Evolutionary conservation across 2,113 vertebrate species (phyloP).

Genomic region (Leptodactylus fuscus): DNA sequence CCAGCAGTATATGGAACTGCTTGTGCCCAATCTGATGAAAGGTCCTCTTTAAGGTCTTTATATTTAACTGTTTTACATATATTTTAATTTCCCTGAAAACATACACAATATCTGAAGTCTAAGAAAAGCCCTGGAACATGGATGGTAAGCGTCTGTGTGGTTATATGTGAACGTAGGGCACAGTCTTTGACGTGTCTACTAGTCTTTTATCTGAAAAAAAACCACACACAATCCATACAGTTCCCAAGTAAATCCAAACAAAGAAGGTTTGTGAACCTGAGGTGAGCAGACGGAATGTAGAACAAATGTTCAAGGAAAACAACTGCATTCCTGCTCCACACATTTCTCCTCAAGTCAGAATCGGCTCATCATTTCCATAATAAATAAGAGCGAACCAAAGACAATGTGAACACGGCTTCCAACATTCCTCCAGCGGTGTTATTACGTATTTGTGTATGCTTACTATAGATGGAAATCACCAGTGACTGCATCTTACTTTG

Average conservation of each 20-base stretch:
- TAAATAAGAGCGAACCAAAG: slow-evolving; percentile 38
- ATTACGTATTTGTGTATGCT: neutral
- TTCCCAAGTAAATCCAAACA: slow-evolving; percentile 47
- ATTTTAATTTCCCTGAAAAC: no score
- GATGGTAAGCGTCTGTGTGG: neutral
- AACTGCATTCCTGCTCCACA: slow-evolving; percentile 51
- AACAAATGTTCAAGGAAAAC: slow-evolving; percentile 51
- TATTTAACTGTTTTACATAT: no score
- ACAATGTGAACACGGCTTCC: slow-evolving; percentile 30
- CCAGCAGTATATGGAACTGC: no score
- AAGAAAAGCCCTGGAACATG: no score
- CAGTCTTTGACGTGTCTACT: neutral
- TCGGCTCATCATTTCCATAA: slow-evolving; percentile 31
- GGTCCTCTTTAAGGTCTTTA: no score
- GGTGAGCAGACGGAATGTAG: slow-evolving; percentile 3
- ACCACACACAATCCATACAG: neutral
- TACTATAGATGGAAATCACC: slow-evolving; percentile 44
- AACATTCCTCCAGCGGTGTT: slow-evolving; percentile 23
- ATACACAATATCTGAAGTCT: no score
- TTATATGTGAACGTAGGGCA: neutral
- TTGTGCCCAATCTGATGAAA: no score
- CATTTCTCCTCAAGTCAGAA: slow-evolving; percentile 41
- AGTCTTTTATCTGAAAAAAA: slow-evolving; percentile 20
- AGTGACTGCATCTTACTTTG: neutral
- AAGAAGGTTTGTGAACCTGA: slow-evolving; percentile 41